A percentile compares a stretch with the other conserved stretches of the same genome.
phyloP scores from a whole-genome alignment of 2,113 vertebrate species.

The Datnioides undecimradiatus region DNA sequence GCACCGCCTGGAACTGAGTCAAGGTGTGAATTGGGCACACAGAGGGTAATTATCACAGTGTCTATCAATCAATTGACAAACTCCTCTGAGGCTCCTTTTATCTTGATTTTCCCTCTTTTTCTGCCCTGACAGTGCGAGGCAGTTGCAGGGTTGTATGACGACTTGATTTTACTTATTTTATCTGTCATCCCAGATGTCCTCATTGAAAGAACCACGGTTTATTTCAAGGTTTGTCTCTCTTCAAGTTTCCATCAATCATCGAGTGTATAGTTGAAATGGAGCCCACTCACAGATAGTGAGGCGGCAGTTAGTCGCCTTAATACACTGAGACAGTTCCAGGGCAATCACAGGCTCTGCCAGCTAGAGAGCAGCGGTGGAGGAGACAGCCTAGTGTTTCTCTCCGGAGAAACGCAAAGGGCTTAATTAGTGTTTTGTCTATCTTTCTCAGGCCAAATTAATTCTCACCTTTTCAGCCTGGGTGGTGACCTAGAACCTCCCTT shows the following conservation, averaged over 20 bases:
- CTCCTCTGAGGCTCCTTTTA: constrained; percentile 22
- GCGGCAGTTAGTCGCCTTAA: constrained; percentile 52
- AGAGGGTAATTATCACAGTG: constrained; percentile 56
- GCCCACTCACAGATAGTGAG: constrained; percentile 37
- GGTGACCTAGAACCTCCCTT: constrained; percentile 51
- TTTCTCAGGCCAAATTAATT: constrained; percentile 53
- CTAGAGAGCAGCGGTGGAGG: constrained; percentile 30
- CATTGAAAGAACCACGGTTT: constrained; percentile 26
- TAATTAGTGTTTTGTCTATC: constrained; percentile 65
- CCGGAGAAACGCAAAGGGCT: constrained; percentile 58
- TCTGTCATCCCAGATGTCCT: constrained; percentile 39
- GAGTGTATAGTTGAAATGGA: constrained; percentile 46
- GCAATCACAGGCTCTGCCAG: constrained; percentile 46
- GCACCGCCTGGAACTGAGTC: constrained; percentile 18
- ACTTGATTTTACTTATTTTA: constrained; percentile 52
- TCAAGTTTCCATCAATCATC: constrained; percentile 58
- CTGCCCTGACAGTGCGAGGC: neutral
- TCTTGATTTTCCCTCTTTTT: constrained; percentile 4
- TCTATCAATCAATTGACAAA: constrained; percentile 53
- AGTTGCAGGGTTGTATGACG: constrained; percentile 15
- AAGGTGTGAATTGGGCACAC: constrained; percentile 37
- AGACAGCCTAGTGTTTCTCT: constrained; percentile 21
- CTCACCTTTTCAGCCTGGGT: constrained; percentile 67
- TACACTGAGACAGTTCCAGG: constrained; percentile 63
- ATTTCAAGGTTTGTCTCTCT: constrained; percentile 55